Base-by-base conservation (phyloP, 2,113 vertebrate genomes). In the Baryphthengus martii region DNA sequence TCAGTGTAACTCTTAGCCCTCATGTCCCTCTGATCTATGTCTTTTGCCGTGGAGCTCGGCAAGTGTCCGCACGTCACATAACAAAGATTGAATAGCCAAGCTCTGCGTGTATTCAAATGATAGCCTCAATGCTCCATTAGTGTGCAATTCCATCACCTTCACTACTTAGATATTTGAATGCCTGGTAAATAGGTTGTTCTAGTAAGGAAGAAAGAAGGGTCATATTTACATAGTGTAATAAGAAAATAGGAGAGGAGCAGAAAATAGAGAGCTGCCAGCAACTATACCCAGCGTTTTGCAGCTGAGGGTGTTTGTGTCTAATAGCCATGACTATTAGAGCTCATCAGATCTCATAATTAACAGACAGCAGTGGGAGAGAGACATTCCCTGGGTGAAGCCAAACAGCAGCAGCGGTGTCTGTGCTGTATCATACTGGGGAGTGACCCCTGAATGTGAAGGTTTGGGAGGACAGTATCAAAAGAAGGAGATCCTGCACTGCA, bases 241-340 rank as follows among this genome's bases (percentile, higher is more conserved):
- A 88, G 96, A 97, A 96, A 96, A 96, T 95, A 93, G 85, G 95
- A 97, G 91, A 97, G 87, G 28, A 83, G 72, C 33, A 96, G 88
- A 96, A 97, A 97, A 97, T 58, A 96, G 83, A 96, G 86, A 97
- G 84, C 90, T 97, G 94, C 90, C 93, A 96, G 77, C 62, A 77
- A 50, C 85, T 85, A 39, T 42, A 68, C 42, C 47, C 75, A 79
- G 49, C 2, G 15, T 67, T 93, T 94, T 94, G 65, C 81, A 91
- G 45, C 77, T 71, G 91, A 96, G 68, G 63, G 74, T 39, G 47
- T 84, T 96, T 93, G 81, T 42, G 31, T 80, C 95, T 96, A 97
- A 96, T 79, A 97, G 81, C 93, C 93, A 76, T 72, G 91, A 79
- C 84, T 95, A 92, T 93, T 93, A 97, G 93, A 97, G 75, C 72